Evolutionary conservation across 2,888 invertebrate genomes (phyloP).

Genomic region (Tetragonisca angustula): DNA sequence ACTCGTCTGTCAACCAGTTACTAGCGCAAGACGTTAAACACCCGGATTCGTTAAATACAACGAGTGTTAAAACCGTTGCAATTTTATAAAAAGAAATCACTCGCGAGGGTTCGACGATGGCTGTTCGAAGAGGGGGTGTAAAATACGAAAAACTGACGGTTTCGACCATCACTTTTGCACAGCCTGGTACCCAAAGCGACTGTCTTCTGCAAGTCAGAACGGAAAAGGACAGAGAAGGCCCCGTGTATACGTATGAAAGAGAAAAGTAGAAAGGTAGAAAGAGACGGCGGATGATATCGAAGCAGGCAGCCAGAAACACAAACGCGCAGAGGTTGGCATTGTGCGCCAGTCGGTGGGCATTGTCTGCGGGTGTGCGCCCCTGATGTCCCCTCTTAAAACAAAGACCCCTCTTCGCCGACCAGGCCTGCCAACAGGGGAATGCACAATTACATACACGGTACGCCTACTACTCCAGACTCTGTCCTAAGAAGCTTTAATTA

Average conservation of each 20-base stretch:
- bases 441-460: slow-evolving; percentile 72
- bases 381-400: slow-evolving; percentile 67
- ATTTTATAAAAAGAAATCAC: too few species aligned
- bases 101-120: too few species aligned
- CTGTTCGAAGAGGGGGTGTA: too few species aligned
- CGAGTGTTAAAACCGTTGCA: too few species aligned
- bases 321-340: slow-evolving; percentile 64
- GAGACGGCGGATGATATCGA: slow-evolving; percentile 59
- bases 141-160: too few species aligned
- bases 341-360: slow-evolving; percentile 60
- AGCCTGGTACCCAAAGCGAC: background rate
- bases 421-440: slow-evolving; percentile 70
- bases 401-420: slow-evolving; percentile 62
- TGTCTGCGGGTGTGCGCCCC: slow-evolving; percentile 60
- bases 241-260: background rate
- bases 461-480: slow-evolving; percentile 54
- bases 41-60: too few species aligned
- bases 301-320: slow-evolving; percentile 59
- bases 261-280: background rate
- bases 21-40: too few species aligned
- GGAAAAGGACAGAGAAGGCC: background rate
- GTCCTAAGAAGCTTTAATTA: slow-evolving; percentile 74
- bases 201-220: background rate
- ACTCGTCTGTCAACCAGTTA: too few species aligned
- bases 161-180: background rate